Evolutionary conservation across 2,797 vertebrate genomes (phyloP).

Genomic region (Rhinichthys osculus): DNA sequence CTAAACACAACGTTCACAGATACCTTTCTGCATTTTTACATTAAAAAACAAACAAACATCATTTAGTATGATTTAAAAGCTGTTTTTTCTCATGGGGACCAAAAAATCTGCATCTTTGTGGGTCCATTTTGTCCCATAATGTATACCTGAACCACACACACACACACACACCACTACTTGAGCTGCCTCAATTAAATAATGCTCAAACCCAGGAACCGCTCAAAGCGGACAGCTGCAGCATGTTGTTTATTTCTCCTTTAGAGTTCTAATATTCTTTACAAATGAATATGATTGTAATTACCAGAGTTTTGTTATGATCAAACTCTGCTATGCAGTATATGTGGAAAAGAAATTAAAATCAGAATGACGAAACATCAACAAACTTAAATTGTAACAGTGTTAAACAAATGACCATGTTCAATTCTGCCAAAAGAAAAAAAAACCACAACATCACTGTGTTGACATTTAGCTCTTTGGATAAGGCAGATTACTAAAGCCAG

Average conservation of each 20-base stretch:
- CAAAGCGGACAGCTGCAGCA: background rate
- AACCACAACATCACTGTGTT: background rate
- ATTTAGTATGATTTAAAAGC: background rate
- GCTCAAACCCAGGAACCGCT: background rate
- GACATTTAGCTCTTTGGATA: background rate
- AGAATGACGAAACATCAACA: constrained; percentile 13
- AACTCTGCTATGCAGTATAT: background rate
- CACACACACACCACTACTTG: background rate
- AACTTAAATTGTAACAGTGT: background rate
- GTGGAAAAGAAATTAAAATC: background rate
- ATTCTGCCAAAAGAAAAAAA: background rate
- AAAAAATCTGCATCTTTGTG: background rate
- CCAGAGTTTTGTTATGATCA: background rate
- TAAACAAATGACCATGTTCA: background rate
- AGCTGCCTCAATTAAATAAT: background rate
- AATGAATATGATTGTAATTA: background rate
- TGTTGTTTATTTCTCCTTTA: constrained; percentile 1
- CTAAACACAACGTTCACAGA: background rate
- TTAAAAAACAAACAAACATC: background rate
- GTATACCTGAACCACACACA: background rate
- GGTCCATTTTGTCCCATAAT: background rate
- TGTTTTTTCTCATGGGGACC: background rate
- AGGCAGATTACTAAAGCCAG: background rate
- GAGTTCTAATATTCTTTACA: background rate
- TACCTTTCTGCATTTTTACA: background rate